Evolutionary conservation across 2,797 vertebrate genomes (phyloP).

Genomic region (Schizopygopsis malacanthus): DNA sequence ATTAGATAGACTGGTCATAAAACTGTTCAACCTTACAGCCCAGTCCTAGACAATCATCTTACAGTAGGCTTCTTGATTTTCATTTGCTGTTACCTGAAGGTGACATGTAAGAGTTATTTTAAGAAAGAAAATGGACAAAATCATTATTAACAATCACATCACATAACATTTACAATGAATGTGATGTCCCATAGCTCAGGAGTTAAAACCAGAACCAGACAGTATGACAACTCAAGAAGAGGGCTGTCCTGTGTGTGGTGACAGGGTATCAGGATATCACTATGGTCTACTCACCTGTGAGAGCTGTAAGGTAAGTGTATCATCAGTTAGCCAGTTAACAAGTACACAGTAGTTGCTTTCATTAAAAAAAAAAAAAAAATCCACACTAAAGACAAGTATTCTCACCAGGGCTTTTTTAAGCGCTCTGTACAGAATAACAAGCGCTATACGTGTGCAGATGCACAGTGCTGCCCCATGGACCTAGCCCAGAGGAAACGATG

Average conservation of each 20-base stretch:
- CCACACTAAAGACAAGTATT: background rate
- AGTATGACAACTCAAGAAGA: slow-evolving; percentile 63
- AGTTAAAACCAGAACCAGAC: slow-evolving; percentile 67
- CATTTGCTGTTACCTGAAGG: background rate
- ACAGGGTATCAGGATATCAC: slow-evolving; percentile 85
- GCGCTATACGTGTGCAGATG: slow-evolving; percentile 79
- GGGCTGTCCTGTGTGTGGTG: slow-evolving; percentile 81
- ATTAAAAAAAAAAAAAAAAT: too few relatives aligned
- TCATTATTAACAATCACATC: background rate
- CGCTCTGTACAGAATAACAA: slow-evolving; percentile 86
- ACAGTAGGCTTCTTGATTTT: background rate
- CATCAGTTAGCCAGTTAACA: slow-evolving; percentile 4
- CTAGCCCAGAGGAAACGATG: slow-evolving; percentile 82
- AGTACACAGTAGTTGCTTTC: background rate
- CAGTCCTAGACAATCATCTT: slow-evolving; percentile 6
- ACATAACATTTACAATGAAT: slow-evolving; percentile 12
- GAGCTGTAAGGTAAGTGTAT: slow-evolving; percentile 81
- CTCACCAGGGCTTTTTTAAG: slow-evolving; percentile 80
- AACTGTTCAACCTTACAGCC: background rate
- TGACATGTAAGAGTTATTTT: background rate
- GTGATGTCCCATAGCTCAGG: slow-evolving; percentile 67
- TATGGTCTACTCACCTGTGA: slow-evolving; percentile 86
- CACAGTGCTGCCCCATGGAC: slow-evolving; percentile 81
- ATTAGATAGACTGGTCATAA: slow-evolving; percentile 39
- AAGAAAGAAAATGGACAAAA: background rate